phyloP scores from a whole-genome alignment of 2,797 vertebrate genomes.

The Rousettus madagascariensis region DNA sequence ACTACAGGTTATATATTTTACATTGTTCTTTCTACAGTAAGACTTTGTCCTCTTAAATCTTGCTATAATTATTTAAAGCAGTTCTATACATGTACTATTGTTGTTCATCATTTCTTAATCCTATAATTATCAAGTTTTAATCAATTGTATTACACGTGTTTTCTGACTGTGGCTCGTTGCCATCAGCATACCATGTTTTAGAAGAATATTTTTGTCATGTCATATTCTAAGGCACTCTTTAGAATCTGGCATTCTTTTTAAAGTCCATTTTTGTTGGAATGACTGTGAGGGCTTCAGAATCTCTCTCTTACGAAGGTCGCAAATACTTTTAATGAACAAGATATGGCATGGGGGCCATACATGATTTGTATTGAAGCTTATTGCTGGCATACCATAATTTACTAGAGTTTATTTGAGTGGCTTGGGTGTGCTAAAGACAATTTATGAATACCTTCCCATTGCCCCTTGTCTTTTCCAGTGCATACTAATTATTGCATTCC shows the following conservation, averaged over 20 bases:
- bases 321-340: background rate
- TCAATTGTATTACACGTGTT: background rate
- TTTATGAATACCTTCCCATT: background rate
- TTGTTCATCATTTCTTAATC: background rate
- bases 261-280: background rate
- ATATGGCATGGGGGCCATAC: background rate
- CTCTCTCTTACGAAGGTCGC: background rate
- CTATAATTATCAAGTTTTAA: background rate
- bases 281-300: background rate
- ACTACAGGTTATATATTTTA: background rate
- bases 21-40: background rate
- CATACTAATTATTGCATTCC: background rate
- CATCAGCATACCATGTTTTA: background rate
- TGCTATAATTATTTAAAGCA: background rate
- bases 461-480: accelerated
- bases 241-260: background rate
- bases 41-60: background rate
- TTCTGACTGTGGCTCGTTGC: background rate
- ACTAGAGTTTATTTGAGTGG: background rate
- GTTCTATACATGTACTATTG: background rate
- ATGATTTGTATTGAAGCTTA: background rate
- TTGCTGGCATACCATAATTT: background rate
- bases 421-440: background rate
- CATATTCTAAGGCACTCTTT: background rate
- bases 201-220: background rate